Conservation (phyloP, 2,113 vertebrate species). For the Zootoca vivipara region DNA sequence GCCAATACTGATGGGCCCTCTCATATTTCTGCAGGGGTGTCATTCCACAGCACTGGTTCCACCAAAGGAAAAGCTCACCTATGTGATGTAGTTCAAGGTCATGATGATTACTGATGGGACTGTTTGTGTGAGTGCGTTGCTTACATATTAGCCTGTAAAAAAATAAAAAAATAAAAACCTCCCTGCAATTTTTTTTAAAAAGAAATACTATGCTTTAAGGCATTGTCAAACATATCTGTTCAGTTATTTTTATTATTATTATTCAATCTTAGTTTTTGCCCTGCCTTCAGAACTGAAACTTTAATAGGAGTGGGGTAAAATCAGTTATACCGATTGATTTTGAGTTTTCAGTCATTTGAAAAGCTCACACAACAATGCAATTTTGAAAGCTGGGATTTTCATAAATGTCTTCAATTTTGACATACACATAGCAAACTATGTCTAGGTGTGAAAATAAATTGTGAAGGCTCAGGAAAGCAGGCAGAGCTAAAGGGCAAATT, state of each 20-base stretch:
- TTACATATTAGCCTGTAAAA: too few relatives aligned
- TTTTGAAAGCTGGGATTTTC: conserved; percentile 38
- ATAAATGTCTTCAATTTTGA: conserved; percentile 35
- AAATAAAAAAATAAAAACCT: too few relatives aligned
- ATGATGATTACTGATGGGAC: too few relatives aligned
- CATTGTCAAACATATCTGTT: neutral
- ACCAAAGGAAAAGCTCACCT: too few relatives aligned
- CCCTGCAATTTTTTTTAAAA: too few relatives aligned
- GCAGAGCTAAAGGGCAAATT: conserved; percentile 44
- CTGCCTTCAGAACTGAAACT: neutral
- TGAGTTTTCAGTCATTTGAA: conserved; percentile 14
- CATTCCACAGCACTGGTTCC: too few relatives aligned
- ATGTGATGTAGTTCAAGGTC: too few relatives aligned
- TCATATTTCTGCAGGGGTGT: too few relatives aligned
- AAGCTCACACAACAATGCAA: neutral
- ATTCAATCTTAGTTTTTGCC: neutral
- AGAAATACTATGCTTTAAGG: neutral
- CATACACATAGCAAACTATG: neutral
- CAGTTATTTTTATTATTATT: neutral
- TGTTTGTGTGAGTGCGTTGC: too few relatives aligned
- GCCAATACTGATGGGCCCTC: too few relatives aligned
- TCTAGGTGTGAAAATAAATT: conserved; percentile 40
- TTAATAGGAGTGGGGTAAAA: neutral
- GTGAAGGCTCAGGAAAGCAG: neutral
- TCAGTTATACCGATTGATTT: neutral